Conservation (phyloP, 1,140 invertebrate genomes). For the Aricia agestis region DNA sequence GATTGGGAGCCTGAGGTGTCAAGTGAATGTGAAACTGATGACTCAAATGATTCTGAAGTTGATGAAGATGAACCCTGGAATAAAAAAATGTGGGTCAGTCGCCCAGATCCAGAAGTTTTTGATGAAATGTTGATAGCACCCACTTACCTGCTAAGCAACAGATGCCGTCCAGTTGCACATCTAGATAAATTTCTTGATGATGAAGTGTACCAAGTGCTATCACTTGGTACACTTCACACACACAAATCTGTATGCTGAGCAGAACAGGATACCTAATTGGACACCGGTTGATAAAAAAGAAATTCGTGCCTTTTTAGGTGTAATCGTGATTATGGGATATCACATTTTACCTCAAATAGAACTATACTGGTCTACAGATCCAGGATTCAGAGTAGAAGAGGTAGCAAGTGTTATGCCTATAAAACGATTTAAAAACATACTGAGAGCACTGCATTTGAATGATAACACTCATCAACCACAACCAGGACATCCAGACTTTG, state of each 20-base stretch:
- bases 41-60: constrained; percentile 34
- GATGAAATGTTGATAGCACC: constrained; percentile 36
- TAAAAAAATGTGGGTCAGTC: constrained; percentile 26
- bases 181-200: no score
- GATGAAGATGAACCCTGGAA: constrained; percentile 35
- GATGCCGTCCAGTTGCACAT: no score
- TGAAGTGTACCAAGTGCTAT: no score
- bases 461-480: no score
- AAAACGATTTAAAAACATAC: constrained; percentile 61
- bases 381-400: constrained; percentile 47
- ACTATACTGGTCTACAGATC: constrained; percentile 57
- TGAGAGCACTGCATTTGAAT: no score
- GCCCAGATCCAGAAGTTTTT: constrained; percentile 36
- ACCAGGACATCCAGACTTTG: no score
- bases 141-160: neutral
- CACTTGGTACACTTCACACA: no score
- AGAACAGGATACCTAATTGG: constrained; percentile 35
- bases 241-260: constrained; percentile 28
- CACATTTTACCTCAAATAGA: constrained; percentile 32
- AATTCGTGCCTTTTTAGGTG: constrained; percentile 38
- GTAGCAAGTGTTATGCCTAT: constrained; percentile 53
- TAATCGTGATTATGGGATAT: constrained; percentile 39
- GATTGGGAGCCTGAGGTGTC: constrained; percentile 30
- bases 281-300: constrained; percentile 33
- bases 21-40: constrained; percentile 28